phyloP scores from a whole-genome alignment of 30 jellyfish, hydroid and myxozoan species.

The Cassiopea andromeda region DNA sequence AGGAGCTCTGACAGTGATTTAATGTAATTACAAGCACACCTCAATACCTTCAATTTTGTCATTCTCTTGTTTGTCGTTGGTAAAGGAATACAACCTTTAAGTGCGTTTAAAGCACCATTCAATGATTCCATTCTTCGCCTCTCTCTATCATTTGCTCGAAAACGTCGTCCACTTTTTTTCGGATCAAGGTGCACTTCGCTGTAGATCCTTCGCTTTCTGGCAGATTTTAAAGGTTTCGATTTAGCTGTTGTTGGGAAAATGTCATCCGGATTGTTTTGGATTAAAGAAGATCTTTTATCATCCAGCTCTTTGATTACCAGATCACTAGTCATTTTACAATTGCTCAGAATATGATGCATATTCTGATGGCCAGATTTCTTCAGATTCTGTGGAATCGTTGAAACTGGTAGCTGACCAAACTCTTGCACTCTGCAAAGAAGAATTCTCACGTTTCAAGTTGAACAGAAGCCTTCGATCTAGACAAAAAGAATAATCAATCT shows the following conservation, averaged over 20 bases:
- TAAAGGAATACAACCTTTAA: conserved; percentile 87
- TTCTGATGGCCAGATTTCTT: not conserved
- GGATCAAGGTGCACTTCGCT: conserved; percentile 87
- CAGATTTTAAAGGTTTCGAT: conserved; percentile 4
- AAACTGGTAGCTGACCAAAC: not conserved
- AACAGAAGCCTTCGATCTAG: too few species aligned
- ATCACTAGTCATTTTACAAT: conserved; percentile 18
- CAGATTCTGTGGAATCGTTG: not conserved
- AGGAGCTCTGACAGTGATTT: conserved; percentile 73
- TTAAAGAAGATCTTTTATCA: conserved; percentile 49
- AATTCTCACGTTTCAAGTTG: not conserved
- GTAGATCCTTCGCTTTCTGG: conserved; percentile 80
- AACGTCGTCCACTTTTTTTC: conserved; percentile 91
- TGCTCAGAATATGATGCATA: not conserved
- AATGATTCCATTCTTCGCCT: conserved; percentile 91
- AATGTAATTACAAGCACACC: conserved; percentile 87
- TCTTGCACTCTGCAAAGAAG: not conserved
- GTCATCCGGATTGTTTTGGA: conserved; percentile 32
- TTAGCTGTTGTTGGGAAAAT: conserved; percentile 1
- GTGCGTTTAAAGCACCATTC: conserved; percentile 87
- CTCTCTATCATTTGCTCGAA: conserved; percentile 95
- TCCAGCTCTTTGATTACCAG: conserved; percentile 40
- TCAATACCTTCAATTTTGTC: conserved; percentile 81
- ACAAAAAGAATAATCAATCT: not conserved
- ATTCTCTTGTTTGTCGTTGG: conserved; percentile 73